Evolutionary conservation across 2,888 invertebrate genomes (phyloP), one percentile per base, ranked within the genome.

Genomic region (Sericinus montela): DNA sequence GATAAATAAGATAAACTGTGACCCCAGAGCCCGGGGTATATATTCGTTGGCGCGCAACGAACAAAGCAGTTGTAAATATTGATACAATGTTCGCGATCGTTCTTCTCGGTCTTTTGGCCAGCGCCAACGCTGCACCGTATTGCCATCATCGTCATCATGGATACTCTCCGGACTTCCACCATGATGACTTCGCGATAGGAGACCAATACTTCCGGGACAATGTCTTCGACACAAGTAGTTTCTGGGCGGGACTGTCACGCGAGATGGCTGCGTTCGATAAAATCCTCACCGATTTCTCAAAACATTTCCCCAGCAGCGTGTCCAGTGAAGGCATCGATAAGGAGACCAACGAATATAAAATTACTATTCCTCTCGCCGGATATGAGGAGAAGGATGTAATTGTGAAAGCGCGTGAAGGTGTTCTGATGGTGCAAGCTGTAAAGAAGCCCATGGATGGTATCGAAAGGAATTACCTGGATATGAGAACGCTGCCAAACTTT

Each of bases 401-500:
- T 0, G 85, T 87, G 7, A 86, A 86, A 46, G 84, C 82, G 0
- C 72, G 71, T 4, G 68, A 69, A 14, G 80, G 82, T 0, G 41
- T 78, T 16, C 49, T 85, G 32, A 80, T 84, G 80, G 64, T 85
- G 23, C 82, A 84, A 54, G 87, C 86, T 1, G 56, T 62, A 0
- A 75, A 73, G 46, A 68, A 65, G 16, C 49, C 29, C 1, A 42
- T 54, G 0, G 63, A 42, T 1, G 65, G 57, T 0, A 53, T 54
- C 0, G 52, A 65, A 45, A 71, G 53, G 11, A 72, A 56, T 28
- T 84, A 79, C 40, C 30, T 82, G 30, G 73, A 77, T 30, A 48
- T 79, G 0, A 72, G 78, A 41, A 69, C 67, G 0, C 54, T 86
- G 11, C 85, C 85, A 0, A 34, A 53, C 0, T 54, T 36, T 25